Evolutionary conservation across 2,888 invertebrate species (phyloP).

Genomic region (Drosophila aldrichi): DNA sequence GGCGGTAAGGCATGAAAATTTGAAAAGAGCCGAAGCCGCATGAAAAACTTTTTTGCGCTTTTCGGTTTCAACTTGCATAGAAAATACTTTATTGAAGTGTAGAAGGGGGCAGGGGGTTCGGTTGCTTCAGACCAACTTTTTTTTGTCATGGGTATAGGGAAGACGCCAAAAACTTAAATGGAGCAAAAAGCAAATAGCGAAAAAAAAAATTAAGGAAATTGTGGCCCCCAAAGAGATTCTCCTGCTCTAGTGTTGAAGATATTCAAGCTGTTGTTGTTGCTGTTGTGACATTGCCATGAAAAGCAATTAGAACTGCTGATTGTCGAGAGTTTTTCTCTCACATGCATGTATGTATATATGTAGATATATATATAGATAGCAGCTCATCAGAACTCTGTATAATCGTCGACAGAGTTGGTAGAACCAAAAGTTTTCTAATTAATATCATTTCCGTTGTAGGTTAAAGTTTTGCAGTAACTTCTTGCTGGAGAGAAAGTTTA

Average conservation of each 20-base stretch:
- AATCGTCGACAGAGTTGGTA: slow-evolving; percentile 23
- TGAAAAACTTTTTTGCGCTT: slow-evolving; percentile 63
- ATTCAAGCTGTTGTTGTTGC: slow-evolving; percentile 16
- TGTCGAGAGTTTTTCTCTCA: slow-evolving; percentile 21
- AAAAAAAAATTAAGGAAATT: slow-evolving; percentile 38
- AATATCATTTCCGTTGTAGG: slow-evolving; percentile 50
- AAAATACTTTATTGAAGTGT: slow-evolving; percentile 9
- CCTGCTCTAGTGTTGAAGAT: slow-evolving; percentile 34
- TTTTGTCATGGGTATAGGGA: background rate
- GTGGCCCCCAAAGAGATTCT: slow-evolving; percentile 39
- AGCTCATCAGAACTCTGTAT: slow-evolving; percentile 28
- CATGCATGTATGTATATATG: background rate
- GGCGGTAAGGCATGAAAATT: slow-evolving; percentile 39
- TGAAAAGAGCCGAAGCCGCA: slow-evolving; percentile 68
- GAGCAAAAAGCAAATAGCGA: slow-evolving; percentile 39
- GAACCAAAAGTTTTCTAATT: slow-evolving; percentile 57
- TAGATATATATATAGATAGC: background rate
- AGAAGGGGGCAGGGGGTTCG: background rate
- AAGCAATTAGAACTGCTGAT: slow-evolving; percentile 58
- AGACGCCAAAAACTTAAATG: slow-evolving; percentile 54
- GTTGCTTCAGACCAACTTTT: slow-evolving; percentile 12
- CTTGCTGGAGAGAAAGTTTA: background rate
- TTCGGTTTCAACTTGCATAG: slow-evolving; percentile 54
- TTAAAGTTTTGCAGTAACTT: slow-evolving; percentile 28
- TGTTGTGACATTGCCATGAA: slow-evolving; percentile 63